Base-by-base conservation (phyloP, 2,797 vertebrate species). In the Pseudochirops cupreus region DNA sequence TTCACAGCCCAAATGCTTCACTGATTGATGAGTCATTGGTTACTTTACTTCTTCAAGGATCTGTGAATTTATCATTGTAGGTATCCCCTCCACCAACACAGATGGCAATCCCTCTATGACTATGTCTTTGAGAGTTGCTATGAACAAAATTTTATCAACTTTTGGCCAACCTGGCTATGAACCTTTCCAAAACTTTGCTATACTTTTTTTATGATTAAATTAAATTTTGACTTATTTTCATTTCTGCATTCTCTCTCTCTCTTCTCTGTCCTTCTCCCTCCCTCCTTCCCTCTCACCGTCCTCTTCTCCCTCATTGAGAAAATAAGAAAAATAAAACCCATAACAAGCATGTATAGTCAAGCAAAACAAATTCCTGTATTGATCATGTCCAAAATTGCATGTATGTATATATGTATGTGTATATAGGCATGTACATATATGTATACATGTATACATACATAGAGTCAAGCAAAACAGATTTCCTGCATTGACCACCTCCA, bases 1-100 rank as follows among this genome's bases (percentile, higher is more conserved):
- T 87, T 87, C 74, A 50, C 74, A 87, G 74, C 74, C 74, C 74
- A 87, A 87, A 87, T 87, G 74, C 39, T 87, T 87, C 74, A 87
- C 74, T 87, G 74, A 87, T 87, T 87, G 74, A 87, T 46, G 74
- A 87, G 39, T 87, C 39, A 87, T 39, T 87, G 74, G 74, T 46
- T 87, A 46, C 74, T 87, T 87, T 87, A 26, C n/a, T 82, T 82
- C 39, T 82, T 82, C 67, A 82, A 46, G 46, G 74, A 87, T 87
- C 74, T 87, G 74, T 87, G 74, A 87, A 87, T 87, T 87, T 87
- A 87, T 87, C 74, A 50, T 87, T 50, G 74, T 46, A 87, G 74
- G 74, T 87, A 87, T 87, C 39, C 74, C 74, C 74, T 87, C 31
- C 39, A 87, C 74, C 39, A 50, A 87, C 39, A 50, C 74, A 87